These are phyloP conservation scores for Athalia rosae DNA, from an alignment of 2,888 invertebrate genomes.

Conservation along the genomic window DNA sequence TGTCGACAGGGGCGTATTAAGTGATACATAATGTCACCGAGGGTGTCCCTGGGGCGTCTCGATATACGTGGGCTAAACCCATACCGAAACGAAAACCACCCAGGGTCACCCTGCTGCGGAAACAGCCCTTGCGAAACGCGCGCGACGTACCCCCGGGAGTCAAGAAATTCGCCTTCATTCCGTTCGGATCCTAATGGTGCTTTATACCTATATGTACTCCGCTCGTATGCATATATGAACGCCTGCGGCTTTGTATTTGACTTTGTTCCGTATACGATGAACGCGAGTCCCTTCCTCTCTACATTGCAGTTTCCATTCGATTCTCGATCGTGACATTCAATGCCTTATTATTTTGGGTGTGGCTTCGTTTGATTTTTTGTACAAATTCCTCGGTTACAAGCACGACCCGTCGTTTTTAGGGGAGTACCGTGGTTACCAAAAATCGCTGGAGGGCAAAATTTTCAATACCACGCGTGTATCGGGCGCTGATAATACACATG, in stretches of 20 bases:
- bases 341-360: constrained; percentile 58
- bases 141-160: constrained; percentile 27
- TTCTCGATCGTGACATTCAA: constrained; percentile 61
- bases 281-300: constrained; percentile 28
- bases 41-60: constrained; percentile 48
- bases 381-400: constrained; percentile 44
- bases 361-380: constrained; percentile 52
- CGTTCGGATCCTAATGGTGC: constrained; percentile 38
- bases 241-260: constrained; percentile 63
- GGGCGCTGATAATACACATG: too few species aligned
- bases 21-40: constrained; percentile 62
- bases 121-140: constrained; percentile 6
- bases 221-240: constrained; percentile 54
- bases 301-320: constrained; percentile 53
- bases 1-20: constrained; percentile 59
- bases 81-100: constrained; percentile 5
- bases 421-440: constrained; percentile 1
- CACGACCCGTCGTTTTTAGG: constrained; percentile 48
- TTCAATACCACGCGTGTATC: too few species aligned
- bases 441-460: neutral
- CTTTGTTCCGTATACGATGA: constrained; percentile 52
- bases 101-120: constrained; percentile 26
- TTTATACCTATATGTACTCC: too few species aligned
- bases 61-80: constrained; percentile 30
- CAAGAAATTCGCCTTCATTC: constrained; percentile 39